phyloP scores from a whole-genome alignment of 1,140 invertebrate species.

The Amyelois transitella region DNA sequence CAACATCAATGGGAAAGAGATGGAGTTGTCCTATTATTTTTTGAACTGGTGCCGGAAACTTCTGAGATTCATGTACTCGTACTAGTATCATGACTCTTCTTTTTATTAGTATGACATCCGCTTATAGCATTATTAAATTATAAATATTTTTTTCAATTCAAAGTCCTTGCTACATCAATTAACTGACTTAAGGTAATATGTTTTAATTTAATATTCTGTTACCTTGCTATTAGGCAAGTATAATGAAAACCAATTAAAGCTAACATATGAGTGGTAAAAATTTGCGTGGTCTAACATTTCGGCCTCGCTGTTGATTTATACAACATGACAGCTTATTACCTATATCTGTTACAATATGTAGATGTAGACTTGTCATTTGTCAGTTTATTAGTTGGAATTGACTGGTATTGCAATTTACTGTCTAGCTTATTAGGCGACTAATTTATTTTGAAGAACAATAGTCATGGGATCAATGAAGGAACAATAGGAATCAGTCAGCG shows the following conservation, averaged over 20 bases:
- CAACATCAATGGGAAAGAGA: too few relatives aligned
- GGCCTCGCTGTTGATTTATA: neutral
- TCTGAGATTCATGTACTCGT: too few relatives aligned
- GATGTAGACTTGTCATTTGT: neutral
- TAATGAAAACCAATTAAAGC: conserved; percentile 31
- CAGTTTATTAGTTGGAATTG: neutral
- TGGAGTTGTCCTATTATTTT: too few relatives aligned
- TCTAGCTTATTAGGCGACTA: neutral
- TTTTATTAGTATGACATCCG: too few relatives aligned
- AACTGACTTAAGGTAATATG: neutral
- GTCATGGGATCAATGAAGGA: neutral
- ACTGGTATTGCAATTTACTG: neutral
- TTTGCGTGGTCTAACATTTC: neutral
- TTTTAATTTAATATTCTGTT: conserved; percentile 16
- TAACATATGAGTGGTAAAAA: conserved; percentile 8
- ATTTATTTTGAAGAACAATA: neutral
- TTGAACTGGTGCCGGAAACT: too few relatives aligned
- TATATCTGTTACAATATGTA: neutral
- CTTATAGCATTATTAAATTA: too few relatives aligned
- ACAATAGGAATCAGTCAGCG: neutral
- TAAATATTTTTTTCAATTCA: too few relatives aligned
- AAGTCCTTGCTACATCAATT: neutral
- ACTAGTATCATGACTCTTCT: too few relatives aligned
- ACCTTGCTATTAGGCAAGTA: conserved; percentile 22
- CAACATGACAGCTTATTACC: neutral